These are phyloP conservation scores for Athene noctua DNA, from an alignment of 2,113 vertebrate genomes.

Conservation along the genomic window DNA sequence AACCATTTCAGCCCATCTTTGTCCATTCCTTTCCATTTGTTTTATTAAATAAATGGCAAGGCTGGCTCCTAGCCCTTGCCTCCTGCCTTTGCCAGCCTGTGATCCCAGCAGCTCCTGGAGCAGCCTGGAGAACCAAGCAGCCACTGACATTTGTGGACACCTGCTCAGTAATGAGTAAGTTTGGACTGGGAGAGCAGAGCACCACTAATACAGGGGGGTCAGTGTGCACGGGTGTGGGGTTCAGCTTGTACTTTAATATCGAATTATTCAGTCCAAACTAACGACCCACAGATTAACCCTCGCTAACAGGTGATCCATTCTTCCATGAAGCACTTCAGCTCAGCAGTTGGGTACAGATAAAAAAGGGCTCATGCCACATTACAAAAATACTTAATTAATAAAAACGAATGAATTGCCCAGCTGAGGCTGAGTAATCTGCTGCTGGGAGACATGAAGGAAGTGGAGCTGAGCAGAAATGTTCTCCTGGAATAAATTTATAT, in stretches of 20 bases:
- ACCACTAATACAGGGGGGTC: neutral
- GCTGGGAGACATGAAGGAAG: neutral
- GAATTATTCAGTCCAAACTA: neutral
- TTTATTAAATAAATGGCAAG: neutral
- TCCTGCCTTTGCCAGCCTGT: neutral
- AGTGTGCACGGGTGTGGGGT: too few relatives aligned
- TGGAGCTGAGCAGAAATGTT: neutral
- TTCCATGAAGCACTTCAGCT: neutral
- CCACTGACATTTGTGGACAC: neutral
- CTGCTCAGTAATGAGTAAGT: neutral
- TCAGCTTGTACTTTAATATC: neutral
- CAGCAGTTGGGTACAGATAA: neutral
- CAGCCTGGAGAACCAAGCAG: neutral
- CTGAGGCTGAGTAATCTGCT: neutral
- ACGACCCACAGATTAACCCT: neutral
- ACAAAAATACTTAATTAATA: neutral
- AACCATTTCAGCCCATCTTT: neutral
- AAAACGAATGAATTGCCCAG: neutral
- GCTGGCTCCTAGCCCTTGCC: neutral
- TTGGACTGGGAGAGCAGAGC: neutral
- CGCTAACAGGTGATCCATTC: neutral
- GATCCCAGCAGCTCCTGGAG: neutral
- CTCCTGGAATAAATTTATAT: neutral
- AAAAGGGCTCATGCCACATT: neutral
- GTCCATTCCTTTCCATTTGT: neutral